phyloP scores from a whole-genome alignment of 2,797 vertebrate genomes.

The Enteromius trimaculatus region DNA sequence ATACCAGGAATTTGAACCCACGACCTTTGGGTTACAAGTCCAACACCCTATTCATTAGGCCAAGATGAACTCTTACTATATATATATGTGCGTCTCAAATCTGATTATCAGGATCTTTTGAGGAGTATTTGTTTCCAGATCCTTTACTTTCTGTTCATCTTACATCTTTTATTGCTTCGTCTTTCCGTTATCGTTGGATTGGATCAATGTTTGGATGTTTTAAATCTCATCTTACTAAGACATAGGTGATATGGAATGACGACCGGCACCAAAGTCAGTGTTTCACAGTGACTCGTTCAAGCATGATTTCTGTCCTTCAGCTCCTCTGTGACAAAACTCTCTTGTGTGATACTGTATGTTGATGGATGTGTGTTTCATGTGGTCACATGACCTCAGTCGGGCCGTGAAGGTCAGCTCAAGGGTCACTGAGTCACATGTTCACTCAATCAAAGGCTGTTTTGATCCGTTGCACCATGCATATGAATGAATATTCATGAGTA shows the following conservation, averaged over 20 bases:
- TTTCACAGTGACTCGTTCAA: not conserved
- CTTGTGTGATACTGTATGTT: not conserved
- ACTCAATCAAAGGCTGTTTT: not conserved
- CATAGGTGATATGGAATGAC: not conserved
- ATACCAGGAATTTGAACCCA: too few relatives aligned
- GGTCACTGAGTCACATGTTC: not conserved
- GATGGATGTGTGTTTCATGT: slow-evolving; percentile 14
- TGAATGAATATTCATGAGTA: slow-evolving; percentile 24
- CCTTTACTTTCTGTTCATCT: too few relatives aligned
- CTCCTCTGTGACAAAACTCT: not conserved
- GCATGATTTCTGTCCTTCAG: not conserved
- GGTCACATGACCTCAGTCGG: not conserved
- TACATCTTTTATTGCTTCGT: not conserved
- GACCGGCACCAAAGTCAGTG: not conserved
- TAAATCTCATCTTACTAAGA: not conserved
- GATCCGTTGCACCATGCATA: not conserved
- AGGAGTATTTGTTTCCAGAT: too few relatives aligned
- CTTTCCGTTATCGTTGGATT: not conserved
- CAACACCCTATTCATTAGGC: too few relatives aligned
- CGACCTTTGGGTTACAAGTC: too few relatives aligned
- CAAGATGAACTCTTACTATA: too few relatives aligned
- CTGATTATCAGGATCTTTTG: too few relatives aligned
- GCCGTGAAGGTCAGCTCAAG: not conserved
- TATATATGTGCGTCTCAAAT: too few relatives aligned
- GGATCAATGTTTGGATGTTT: not conserved